phyloP scores from a whole-genome alignment of 2,797 vertebrate genomes.

The Poeciliopsis infans region DNA sequence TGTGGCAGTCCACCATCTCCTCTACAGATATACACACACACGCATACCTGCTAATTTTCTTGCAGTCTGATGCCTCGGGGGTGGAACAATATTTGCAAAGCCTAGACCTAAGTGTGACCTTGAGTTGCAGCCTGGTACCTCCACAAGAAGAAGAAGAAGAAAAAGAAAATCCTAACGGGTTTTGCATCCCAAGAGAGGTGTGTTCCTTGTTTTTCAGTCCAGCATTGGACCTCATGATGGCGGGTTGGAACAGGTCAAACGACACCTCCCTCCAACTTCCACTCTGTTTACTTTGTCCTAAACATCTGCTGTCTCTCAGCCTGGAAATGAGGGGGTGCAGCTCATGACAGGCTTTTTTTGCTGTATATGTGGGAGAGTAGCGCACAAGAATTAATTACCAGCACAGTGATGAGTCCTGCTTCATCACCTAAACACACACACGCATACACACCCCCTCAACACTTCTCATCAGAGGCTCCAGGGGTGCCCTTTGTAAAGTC shows the following conservation, averaged over 20 bases:
- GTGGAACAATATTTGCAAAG: slow-evolving; percentile 62
- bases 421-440: not conserved
- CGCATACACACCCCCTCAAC: not conserved
- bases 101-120: slow-evolving; percentile 65
- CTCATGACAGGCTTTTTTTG: slow-evolving; percentile 44
- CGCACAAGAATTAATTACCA: slow-evolving; percentile 65
- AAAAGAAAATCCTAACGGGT: slow-evolving; percentile 50
- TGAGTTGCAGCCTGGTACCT: slow-evolving; percentile 51
- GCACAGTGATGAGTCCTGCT: slow-evolving; percentile 56
- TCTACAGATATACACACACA: slow-evolving; percentile 32
- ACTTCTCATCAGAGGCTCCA: slow-evolving; percentile 44
- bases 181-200: slow-evolving; percentile 68
- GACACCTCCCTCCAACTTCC: slow-evolving; percentile 52
- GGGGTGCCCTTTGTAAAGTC: slow-evolving; percentile 38
- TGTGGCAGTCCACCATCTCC: slow-evolving; percentile 54
- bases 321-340: slow-evolving; percentile 71
- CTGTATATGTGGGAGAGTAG: slow-evolving; percentile 55
- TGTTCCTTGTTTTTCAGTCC: slow-evolving; percentile 57
- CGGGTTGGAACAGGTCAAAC: slow-evolving; percentile 44
- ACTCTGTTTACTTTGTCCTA: slow-evolving; percentile 69
- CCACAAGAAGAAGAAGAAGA: slow-evolving; percentile 17
- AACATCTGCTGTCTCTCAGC: slow-evolving; percentile 71
- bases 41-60: slow-evolving; percentile 50
- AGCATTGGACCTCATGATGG: slow-evolving; percentile 61
- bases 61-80: slow-evolving; percentile 46